These are phyloP conservation scores for Drosophila bipectinata DNA, from an alignment of 1,140 invertebrate species.

Conservation along the genomic window DNA sequence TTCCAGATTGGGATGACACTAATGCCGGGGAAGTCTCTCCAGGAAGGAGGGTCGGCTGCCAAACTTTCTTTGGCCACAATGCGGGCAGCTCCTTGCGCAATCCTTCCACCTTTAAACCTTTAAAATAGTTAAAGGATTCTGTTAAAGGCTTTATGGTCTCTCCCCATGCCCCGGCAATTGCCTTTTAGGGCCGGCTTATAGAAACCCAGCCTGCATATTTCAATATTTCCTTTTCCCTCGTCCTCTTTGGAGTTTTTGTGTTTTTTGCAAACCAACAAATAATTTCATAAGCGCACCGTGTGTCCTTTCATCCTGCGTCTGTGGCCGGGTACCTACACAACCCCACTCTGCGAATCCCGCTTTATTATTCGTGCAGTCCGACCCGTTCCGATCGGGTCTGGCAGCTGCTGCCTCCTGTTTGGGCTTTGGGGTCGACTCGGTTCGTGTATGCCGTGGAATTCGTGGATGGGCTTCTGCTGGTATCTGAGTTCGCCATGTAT, in stretches of 20 bases:
- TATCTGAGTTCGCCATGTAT: constrained; percentile 30
- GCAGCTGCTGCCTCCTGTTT: constrained; percentile 37
- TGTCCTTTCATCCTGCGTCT: constrained; percentile 54
- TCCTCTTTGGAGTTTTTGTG: constrained; percentile 6
- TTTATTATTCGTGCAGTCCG: constrained; percentile 57
- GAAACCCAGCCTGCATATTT: constrained; percentile 49
- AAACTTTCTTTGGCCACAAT: not conserved
- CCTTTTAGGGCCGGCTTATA: constrained; percentile 37
- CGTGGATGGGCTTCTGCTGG: constrained; percentile 40
- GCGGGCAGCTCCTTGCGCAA: not conserved
- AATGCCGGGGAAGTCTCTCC: not conserved
- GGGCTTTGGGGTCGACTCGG: constrained; percentile 40
- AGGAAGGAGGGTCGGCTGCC: not conserved
- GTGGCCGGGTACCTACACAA: constrained; percentile 37
- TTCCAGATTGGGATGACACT: not conserved
- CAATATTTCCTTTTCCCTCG: constrained; percentile 45
- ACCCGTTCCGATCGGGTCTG: constrained; percentile 9
- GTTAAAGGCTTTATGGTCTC: constrained; percentile 4
- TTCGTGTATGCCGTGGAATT: constrained; percentile 16
- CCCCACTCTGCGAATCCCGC: constrained; percentile 35
- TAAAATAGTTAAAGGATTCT: not conserved
- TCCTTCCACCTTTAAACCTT: not conserved
- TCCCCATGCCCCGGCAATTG: not conserved
- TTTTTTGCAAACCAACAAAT: constrained; percentile 50
- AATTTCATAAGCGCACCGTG: constrained; percentile 68